These are phyloP conservation scores for Drosophila murphyi DNA, from an alignment of 1,140 invertebrate species.

Conservation along the genomic window DNA sequence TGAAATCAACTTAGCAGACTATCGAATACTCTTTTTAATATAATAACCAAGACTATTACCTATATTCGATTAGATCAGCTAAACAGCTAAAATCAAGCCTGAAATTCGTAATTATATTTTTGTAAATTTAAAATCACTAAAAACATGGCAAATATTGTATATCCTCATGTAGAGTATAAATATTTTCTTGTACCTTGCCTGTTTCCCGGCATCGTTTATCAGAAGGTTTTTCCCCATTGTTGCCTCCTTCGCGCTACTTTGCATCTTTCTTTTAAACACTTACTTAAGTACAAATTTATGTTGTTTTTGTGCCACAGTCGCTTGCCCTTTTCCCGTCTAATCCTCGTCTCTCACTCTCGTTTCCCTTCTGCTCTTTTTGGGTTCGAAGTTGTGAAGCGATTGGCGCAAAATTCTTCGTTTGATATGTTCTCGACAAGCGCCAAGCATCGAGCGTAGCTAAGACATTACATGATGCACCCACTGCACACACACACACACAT, in stretches of 20 bases:
- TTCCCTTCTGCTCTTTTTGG: constrained; percentile 3
- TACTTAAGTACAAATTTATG: constrained; percentile 83
- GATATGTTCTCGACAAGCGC: constrained; percentile 77
- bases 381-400: constrained; percentile 37
- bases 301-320: constrained; percentile 67
- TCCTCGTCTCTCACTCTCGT: neutral
- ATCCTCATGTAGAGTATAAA: constrained; percentile 7
- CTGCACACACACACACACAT: constrained; percentile 23
- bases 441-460: constrained; percentile 56
- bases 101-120: too few species aligned
- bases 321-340: constrained; percentile 24
- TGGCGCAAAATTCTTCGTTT: constrained; percentile 79
- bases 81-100: too few species aligned
- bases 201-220: constrained; percentile 65
- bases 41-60: too few species aligned
- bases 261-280: constrained; percentile 79
- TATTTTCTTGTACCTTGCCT: constrained; percentile 27
- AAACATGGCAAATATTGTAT: neutral
- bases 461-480: constrained; percentile 71
- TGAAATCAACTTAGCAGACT: neutral
- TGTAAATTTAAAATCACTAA: neutral
- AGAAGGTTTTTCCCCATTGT: constrained; percentile 34
- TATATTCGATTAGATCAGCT: too few species aligned
- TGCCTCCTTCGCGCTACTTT: constrained; percentile 47
- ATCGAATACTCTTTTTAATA: constrained; percentile 25